Evolutionary conservation across 2,888 invertebrate genomes (phyloP), one percentile per base, ranked within the genome.

Genomic region (Apotomis turbidana): DNA sequence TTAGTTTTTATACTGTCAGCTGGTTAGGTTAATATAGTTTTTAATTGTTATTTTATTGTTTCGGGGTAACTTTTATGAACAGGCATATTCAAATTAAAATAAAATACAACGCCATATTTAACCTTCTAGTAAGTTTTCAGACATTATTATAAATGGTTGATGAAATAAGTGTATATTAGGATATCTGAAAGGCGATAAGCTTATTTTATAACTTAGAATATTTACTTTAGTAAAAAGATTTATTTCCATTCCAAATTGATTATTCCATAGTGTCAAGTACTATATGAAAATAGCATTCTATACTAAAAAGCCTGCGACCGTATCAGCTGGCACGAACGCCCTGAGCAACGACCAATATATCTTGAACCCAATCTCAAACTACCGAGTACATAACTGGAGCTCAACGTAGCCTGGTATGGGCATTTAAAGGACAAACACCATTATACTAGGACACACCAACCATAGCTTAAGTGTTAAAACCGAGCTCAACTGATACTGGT

Each of bases 251-350:
- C n/a, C 46, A 54, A 73, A 68, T 62, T 71, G 67, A 71, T 71
- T 73, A 73, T 38, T 70, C 9, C 55, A 15, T 51, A 64, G 55
- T 72, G 63, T 63, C 68, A 74, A 71, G 74, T 68, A 64, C 64
- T 54, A 68, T 69, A 71, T 74, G 49, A 74, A 74, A 74, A 71
- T 74, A 68, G 71, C 70, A 70, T 54, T 80, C 81, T 81, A 79
- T 83, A 81, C 83, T 83, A 80, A 83, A 85, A 83, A 78, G 82
- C 78, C 77, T 36, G 38, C 61, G 88, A 87, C 88, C 82, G 83
- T 91, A 90, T 90, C 90, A 81, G 81, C 78, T 79, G 78, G 78
- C 90, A 91, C 89, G 89, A 90, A 85, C 87, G 89, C 90, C 86
- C 79, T 78, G 80, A 85, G 91, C 88, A 78, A 41, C 8, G 59